A percentile compares a stretch with the other conserved stretches of the same genome.
These are phyloP conservation scores for Eretmochelys imbricata DNA, from an alignment of 2,113 vertebrate genomes.

Conservation along the genomic window DNA sequence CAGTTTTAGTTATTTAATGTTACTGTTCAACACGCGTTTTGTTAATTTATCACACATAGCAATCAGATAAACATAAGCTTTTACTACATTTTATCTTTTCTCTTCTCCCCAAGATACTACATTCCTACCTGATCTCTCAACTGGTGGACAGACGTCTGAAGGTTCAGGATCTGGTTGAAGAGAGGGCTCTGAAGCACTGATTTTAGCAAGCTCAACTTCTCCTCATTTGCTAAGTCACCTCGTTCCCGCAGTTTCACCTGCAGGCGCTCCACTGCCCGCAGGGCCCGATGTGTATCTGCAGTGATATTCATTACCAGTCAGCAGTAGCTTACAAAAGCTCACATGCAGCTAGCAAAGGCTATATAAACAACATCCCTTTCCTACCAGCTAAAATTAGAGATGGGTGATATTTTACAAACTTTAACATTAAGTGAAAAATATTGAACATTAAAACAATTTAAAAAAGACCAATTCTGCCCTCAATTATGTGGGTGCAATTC, in stretches of 20 bases:
- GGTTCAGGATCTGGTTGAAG: slow-evolving; percentile 93
- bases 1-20: not conserved
- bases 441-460: not conserved
- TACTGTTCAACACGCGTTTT: not conserved
- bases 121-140: slow-evolving; percentile 90
- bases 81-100: not conserved
- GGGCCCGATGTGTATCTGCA: slow-evolving; percentile 91
- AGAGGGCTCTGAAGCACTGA: slow-evolving; percentile 97
- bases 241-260: slow-evolving; percentile 92
- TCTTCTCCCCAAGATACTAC: not conserved
- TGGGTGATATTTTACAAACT: not conserved
- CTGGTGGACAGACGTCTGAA: slow-evolving; percentile 94
- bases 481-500: not conserved
- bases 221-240: slow-evolving; percentile 90
- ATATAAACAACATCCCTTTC: not conserved
- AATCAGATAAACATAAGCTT: not conserved
- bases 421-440: not conserved
- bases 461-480: not conserved
- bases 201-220: slow-evolving; percentile 91
- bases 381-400: not conserved
- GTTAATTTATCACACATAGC: slow-evolving; percentile 34
- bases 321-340: not conserved
- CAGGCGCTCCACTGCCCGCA: slow-evolving; percentile 95
- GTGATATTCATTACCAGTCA: slow-evolving; percentile 37
- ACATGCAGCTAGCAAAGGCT: not conserved